Percentiles rank a stretch among this genome's conserved stretches.
Conservation (phyloP, 2,113 vertebrate species). For the Dipodomys merriami region DNA sequence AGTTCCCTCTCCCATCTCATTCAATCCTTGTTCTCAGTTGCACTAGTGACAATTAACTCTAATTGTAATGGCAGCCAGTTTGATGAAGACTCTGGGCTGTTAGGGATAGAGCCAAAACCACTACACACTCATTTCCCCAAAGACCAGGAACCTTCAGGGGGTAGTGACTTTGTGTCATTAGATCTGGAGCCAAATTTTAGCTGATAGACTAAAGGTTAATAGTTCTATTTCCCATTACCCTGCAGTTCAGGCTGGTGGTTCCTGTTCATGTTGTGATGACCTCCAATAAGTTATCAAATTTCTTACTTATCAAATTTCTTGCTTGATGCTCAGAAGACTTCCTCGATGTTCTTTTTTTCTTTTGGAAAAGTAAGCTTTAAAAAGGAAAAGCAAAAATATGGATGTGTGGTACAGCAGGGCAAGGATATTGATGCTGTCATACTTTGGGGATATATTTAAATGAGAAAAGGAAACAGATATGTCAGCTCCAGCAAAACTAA, state of each 20-base stretch:
- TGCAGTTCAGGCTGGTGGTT: slow-evolving; percentile 33
- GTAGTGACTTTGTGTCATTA: slow-evolving; percentile 73
- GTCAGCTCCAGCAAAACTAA: slow-evolving; percentile 15
- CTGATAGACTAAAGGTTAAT: slow-evolving; percentile 67
- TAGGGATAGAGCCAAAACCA: slow-evolving; percentile 48
- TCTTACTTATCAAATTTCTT: slow-evolving; percentile 56
- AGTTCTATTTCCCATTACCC: slow-evolving; percentile 65
- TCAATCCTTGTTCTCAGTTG: slow-evolving; percentile 48
- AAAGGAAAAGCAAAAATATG: background rate
- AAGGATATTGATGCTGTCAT: background rate
- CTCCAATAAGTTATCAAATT: slow-evolving; percentile 52
- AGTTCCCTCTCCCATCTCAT: slow-evolving; percentile 46
- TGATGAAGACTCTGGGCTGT: slow-evolving; percentile 59
- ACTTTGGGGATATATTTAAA: slow-evolving; percentile 16
- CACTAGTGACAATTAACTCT: slow-evolving; percentile 68
- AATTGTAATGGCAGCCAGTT: slow-evolving; percentile 65
- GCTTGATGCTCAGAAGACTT: slow-evolving; percentile 45
- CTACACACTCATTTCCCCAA: slow-evolving; percentile 67
- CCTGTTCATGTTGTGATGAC: slow-evolving; percentile 18
- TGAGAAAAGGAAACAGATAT: slow-evolving; percentile 47
- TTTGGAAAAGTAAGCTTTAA: slow-evolving; percentile 27
- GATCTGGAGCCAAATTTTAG: slow-evolving; percentile 70
- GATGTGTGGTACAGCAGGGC: background rate
- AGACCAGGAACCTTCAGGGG: slow-evolving; percentile 63
- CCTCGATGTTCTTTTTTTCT: background rate